phyloP scores from a whole-genome alignment of 2,888 invertebrate genomes.

The Conus canariensis region DNA sequence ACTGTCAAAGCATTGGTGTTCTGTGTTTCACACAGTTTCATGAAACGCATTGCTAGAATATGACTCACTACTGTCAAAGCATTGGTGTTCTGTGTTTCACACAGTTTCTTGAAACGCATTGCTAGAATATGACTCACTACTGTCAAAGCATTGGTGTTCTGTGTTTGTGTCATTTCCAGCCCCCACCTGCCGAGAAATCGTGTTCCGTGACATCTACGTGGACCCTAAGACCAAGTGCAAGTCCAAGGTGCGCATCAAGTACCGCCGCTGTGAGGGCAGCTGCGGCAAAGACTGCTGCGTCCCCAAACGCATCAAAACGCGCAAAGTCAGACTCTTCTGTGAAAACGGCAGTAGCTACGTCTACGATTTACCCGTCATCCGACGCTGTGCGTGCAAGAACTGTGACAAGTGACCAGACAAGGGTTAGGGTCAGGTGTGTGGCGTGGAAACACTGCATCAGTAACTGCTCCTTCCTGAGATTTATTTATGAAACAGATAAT shows the following conservation, averaged over 20 bases:
- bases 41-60: too few species aligned
- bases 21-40: background rate
- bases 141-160: too few species aligned
- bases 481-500: background rate
- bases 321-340: constrained; percentile 96
- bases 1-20: too few species aligned
- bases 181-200: constrained; percentile 91
- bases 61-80: too few species aligned
- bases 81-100: too few species aligned
- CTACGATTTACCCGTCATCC: constrained; percentile 96
- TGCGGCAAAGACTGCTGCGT: constrained; percentile 89
- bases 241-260: constrained; percentile 92
- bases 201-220: constrained; percentile 90
- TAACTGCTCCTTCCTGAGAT: constrained; percentile 1
- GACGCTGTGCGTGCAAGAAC: constrained; percentile 93
- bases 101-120: too few species aligned
- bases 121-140: too few species aligned
- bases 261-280: constrained; percentile 90
- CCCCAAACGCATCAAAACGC: constrained; percentile 93
- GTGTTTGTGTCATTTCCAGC: constrained; percentile 78
- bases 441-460: background rate
- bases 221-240: constrained; percentile 93
- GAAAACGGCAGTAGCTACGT: constrained; percentile 93
- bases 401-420: constrained; percentile 54
- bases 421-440: too few species aligned